These are phyloP conservation scores for Porphyrio hochstetteri DNA, from an alignment of 2,113 vertebrate genomes.

Conservation along the genomic window DNA sequence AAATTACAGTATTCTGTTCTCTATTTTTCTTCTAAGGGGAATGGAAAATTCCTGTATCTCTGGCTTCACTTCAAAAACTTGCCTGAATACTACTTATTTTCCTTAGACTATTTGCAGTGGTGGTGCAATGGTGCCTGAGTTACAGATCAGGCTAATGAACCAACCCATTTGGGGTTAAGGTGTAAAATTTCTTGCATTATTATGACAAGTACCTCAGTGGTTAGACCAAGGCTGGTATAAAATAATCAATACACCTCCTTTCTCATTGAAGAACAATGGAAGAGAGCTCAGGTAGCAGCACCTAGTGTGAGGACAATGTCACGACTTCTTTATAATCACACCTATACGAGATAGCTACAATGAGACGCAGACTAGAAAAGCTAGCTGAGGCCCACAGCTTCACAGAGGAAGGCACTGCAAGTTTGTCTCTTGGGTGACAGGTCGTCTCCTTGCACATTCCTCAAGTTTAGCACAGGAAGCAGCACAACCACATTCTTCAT, in stretches of 20 bases:
- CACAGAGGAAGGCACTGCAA: neutral
- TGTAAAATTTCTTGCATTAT: neutral
- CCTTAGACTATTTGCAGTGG: neutral
- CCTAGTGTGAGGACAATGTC: neutral
- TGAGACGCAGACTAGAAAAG: neutral
- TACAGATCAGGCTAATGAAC: neutral
- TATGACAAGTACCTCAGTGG: neutral
- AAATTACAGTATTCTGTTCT: neutral
- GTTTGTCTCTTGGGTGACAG: too few species aligned
- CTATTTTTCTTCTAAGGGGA: constrained; percentile 2
- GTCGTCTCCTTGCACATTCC: too few species aligned
- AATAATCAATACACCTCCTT: neutral
- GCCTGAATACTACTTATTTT: neutral
- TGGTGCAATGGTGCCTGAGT: neutral
- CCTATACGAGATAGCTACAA: too few species aligned
- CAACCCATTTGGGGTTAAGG: neutral
- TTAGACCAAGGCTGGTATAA: neutral
- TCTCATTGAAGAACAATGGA: neutral
- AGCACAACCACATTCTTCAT: neutral
- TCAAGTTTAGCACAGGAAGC: neutral
- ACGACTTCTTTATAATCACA: neutral
- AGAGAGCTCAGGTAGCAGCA: neutral
- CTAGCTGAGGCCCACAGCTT: neutral
- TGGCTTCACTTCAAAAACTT: constrained; percentile 37
- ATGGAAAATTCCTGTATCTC: constrained; percentile 45